Evolutionary conservation across 2,888 invertebrate species (phyloP), one percentile per base, ranked within the genome.

Genomic region (Drosophila emarginata): DNA sequence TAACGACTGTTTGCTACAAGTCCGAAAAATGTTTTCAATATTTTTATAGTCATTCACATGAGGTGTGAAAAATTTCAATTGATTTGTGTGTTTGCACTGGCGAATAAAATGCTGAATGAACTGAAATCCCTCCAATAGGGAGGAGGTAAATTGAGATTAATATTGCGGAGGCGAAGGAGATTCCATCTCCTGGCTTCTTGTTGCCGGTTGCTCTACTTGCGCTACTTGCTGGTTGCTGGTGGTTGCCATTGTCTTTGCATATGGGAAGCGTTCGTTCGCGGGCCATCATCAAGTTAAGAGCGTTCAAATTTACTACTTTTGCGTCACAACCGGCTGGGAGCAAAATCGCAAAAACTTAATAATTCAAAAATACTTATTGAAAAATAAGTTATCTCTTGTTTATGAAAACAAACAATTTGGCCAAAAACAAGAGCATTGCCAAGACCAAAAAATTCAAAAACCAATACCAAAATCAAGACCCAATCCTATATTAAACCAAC

Each of bases 391-490:
- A 74, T 74, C 32, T 64, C 37, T 75, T 75, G 74, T 84, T 84
- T 83, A 75, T 79, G 54, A 76, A 84, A 84, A 84, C 79, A 84
- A 81, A 81, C 79, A 82, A 81, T 53, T 57, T 14, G 4, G 45
- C 18, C 21, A 39, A 36, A 32, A 39, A n/a, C 36, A 39, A 45
- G 45, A 45, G 45, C 45, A 45, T 21, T 45, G 45, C 45, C 45
- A 45, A 45, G 45, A 15, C 6, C 40, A 15, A 15, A 26, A 4
- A 12, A 23, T 23, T 23, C 23, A 23, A 23, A 23, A 23, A 2
- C 4, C 28, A 28, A 28, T 28, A 37, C 21, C 32, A 36, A 14
- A 15, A 36, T 11, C 15, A 18, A 56, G 6, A 36, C 28, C 39
- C n/a, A 39, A 39, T 2, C 39, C n/a, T n/a, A n/a, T n/a, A n/a